A percentile compares a stretch with the other conserved stretches of the same genome.
phyloP scores from a whole-genome alignment of 2,797 vertebrate genomes.

The Epinephelus coioides region DNA sequence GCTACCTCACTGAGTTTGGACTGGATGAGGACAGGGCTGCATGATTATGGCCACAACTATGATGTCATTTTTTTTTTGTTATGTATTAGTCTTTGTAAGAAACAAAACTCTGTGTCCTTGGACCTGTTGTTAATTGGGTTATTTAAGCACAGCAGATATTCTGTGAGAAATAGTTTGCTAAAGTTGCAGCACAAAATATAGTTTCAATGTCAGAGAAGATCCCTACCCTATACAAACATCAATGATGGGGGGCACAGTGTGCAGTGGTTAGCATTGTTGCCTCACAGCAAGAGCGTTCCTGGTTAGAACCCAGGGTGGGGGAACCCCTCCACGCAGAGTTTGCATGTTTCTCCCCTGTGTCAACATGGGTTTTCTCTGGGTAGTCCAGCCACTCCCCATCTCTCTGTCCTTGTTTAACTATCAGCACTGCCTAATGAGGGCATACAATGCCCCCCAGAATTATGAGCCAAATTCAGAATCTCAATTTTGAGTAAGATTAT shows the following conservation, averaged over 20 bases:
- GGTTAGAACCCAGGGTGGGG: too few relatives aligned
- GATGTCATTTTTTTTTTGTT: neutral
- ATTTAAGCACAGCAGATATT: neutral
- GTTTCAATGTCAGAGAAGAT: neutral
- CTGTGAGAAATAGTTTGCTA: too few relatives aligned
- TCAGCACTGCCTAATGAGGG: neutral
- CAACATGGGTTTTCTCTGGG: too few relatives aligned
- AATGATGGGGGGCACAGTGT: too few relatives aligned
- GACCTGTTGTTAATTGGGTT: neutral
- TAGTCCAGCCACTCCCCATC: too few relatives aligned
- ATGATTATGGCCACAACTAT: neutral
- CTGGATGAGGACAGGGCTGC: neutral
- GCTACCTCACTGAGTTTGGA: constrained; percentile 8
- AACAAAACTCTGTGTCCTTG: neutral
- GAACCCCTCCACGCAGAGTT: too few relatives aligned
- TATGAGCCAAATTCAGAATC: neutral
- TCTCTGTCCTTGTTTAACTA: neutral
- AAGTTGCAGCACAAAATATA: constrained; percentile 1
- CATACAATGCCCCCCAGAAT: neutral
- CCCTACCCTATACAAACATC: too few relatives aligned
- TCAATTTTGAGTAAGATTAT: neutral
- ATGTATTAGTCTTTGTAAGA: neutral
- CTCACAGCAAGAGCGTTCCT: too few relatives aligned
- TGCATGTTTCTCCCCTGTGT: too few relatives aligned
- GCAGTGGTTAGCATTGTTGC: too few relatives aligned